A percentile compares a stretch with the other conserved stretches of the same genome.
phyloP scores from a whole-genome alignment of 2,888 invertebrate species.

The Halictus ligatus region DNA sequence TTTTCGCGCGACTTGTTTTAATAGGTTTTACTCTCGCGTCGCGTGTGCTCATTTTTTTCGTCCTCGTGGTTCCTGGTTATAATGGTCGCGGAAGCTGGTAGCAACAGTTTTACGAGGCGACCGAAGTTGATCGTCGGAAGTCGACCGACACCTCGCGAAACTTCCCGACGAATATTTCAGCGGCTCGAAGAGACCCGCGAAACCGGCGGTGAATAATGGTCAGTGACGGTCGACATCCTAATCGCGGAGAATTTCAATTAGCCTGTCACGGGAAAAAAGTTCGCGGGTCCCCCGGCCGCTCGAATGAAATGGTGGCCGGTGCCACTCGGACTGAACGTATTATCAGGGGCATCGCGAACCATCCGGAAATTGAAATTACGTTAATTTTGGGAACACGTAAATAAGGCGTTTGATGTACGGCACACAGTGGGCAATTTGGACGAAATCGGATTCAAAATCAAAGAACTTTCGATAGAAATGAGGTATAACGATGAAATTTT shows the following conservation, averaged over 20 bases:
- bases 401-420: no score
- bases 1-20: constrained; percentile 26
- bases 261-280: constrained; percentile 22
- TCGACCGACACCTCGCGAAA: constrained; percentile 34
- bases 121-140: constrained; percentile 33
- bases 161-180: constrained; percentile 19
- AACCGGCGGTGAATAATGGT: background rate
- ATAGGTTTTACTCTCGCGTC: constrained; percentile 18
- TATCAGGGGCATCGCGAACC: constrained; percentile 5
- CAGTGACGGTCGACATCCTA: background rate
- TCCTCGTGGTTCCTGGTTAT: background rate
- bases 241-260: constrained; percentile 40
- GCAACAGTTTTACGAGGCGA: constrained; percentile 36
- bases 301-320: background rate
- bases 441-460: no score
- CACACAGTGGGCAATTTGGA: no score
- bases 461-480: no score
- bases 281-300: background rate
- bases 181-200: background rate
- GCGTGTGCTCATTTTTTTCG: background rate
- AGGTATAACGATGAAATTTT: no score
- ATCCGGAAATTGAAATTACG: constrained; percentile 10
- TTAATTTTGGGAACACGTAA: constrained; percentile 11
- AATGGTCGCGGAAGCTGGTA: constrained; percentile 39
- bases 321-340: background rate